These are phyloP conservation scores for Hipparchia sbordonii DNA, from an alignment of 2,888 invertebrate genomes.

Conservation along the genomic window DNA sequence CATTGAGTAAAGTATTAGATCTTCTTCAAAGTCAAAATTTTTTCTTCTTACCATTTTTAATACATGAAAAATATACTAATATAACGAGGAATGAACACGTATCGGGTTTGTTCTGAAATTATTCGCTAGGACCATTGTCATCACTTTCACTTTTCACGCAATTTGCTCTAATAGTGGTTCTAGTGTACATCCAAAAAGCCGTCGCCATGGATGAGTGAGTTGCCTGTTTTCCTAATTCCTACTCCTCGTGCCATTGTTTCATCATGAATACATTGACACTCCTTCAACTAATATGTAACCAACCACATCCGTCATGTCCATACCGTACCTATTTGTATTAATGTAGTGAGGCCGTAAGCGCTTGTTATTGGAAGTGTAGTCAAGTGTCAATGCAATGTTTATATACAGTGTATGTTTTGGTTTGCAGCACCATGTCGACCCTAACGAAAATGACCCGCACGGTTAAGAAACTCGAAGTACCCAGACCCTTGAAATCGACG, in stretches of 20 bases:
- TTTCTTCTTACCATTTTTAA: slow-evolving; percentile 73
- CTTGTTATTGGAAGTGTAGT: background rate
- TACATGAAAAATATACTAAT: slow-evolving; percentile 66
- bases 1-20: slow-evolving; percentile 76
- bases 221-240: slow-evolving; percentile 57
- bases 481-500: slow-evolving; percentile 87
- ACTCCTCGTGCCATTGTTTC: slow-evolving; percentile 57
- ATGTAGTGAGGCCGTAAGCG: slow-evolving; percentile 11
- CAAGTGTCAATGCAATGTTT: slow-evolving; percentile 25
- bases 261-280: slow-evolving; percentile 65
- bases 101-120: slow-evolving; percentile 81
- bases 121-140: slow-evolving; percentile 81
- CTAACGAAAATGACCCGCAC: slow-evolving; percentile 86
- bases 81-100: slow-evolving; percentile 81
- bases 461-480: slow-evolving; percentile 89
- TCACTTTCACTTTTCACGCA: slow-evolving; percentile 81
- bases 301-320: slow-evolving; percentile 52
- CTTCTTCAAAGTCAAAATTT: slow-evolving; percentile 78
- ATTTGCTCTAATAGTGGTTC: slow-evolving; percentile 72
- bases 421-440: slow-evolving; percentile 80
- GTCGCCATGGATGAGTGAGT: slow-evolving; percentile 82
- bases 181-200: slow-evolving; percentile 63
- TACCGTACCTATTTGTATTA: slow-evolving; percentile 17
- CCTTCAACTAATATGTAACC: slow-evolving; percentile 60
- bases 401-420: slow-evolving; percentile 43